Conservation (phyloP, 1,140 invertebrate genomes). For the Galleria mellonella region DNA sequence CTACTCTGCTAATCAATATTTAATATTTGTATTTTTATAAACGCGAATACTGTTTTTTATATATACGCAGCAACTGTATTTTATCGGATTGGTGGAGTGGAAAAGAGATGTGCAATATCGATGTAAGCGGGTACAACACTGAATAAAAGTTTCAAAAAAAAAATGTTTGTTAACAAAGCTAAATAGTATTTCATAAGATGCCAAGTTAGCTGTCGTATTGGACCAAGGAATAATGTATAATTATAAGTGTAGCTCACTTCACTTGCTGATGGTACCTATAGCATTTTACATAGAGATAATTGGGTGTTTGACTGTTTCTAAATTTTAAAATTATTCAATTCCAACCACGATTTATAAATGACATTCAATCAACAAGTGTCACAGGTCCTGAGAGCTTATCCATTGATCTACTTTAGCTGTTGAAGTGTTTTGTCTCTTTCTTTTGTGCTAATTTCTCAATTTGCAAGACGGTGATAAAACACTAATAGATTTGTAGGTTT, state of each 20-base stretch:
- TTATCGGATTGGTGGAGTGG: constrained; percentile 8
- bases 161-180: constrained; percentile 30
- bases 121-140: constrained; percentile 18
- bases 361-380: no score
- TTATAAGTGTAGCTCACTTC: constrained; percentile 60
- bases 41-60: neutral
- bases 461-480: no score
- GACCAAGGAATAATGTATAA: constrained; percentile 57
- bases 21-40: constrained; percentile 9
- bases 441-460: no score
- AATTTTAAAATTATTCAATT: neutral
- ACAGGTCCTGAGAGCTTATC: no score
- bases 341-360: no score
- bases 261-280: constrained; percentile 50
- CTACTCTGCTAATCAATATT: constrained; percentile 6
- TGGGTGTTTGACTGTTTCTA: neutral
- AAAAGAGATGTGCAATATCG: constrained; percentile 34
- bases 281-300: constrained; percentile 50
- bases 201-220: constrained; percentile 62
- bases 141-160: constrained; percentile 24
- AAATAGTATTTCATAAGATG: constrained; percentile 56
- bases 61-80: neutral
- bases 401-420: no score
- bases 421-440: no score
- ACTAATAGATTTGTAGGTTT: no score